phyloP scores from a whole-genome alignment of 1,140 invertebrate genomes.

The Stegodyphus dumicola region DNA sequence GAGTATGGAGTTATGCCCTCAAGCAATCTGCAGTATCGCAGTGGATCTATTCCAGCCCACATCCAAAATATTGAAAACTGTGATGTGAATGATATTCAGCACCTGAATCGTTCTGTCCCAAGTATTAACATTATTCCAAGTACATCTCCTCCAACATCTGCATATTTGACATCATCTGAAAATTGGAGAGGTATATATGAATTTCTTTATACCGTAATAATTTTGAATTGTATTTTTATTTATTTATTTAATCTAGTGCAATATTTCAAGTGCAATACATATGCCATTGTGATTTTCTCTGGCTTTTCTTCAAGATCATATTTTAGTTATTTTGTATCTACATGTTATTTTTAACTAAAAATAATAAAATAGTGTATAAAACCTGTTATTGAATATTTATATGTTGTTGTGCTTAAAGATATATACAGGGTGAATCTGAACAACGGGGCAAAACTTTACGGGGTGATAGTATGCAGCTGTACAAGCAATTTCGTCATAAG shows the following conservation, averaged over 20 bases:
- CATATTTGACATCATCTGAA: constrained; percentile 14
- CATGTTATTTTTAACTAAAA: too few relatives aligned
- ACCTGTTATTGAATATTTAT: too few relatives aligned
- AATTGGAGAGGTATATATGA: constrained; percentile 37
- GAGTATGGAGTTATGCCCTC: constrained; percentile 40
- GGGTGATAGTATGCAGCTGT: too few relatives aligned
- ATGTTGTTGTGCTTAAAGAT: too few relatives aligned
- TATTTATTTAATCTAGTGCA: not conserved
- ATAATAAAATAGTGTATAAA: too few relatives aligned
- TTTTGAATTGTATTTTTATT: not conserved
- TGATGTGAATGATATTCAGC: not conserved
- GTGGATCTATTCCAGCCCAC: constrained; percentile 48
- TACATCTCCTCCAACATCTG: constrained; percentile 31
- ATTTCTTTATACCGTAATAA: not conserved
- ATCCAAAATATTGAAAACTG: constrained; percentile 36
- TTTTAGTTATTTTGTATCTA: too few relatives aligned
- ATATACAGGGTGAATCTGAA: too few relatives aligned
- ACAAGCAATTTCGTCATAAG: too few relatives aligned
- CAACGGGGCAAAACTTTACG: too few relatives aligned
- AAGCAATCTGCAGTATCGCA: constrained; percentile 20
- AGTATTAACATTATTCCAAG: constrained; percentile 57
- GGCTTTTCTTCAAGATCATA: not conserved
- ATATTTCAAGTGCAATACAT: constrained; percentile 8
- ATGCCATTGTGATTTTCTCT: constrained; percentile 51
- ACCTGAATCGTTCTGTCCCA: constrained; percentile 51